Evolutionary conservation across 2,797 vertebrate species (phyloP), one percentile per base, ranked within the genome.

Genomic region (Tamandua tetradactyla): DNA sequence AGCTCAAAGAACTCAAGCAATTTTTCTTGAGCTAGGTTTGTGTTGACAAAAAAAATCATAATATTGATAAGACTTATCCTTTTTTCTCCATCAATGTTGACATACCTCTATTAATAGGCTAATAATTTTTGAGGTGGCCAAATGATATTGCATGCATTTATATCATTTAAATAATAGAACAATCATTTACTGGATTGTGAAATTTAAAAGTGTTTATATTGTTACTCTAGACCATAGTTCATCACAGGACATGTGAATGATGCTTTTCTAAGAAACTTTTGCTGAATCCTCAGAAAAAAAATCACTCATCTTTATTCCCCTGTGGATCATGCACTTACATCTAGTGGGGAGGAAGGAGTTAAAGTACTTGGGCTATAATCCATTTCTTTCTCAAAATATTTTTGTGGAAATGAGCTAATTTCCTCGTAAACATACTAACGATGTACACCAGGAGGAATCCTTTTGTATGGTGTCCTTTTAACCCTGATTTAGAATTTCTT

Each of bases 91-190:
- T 94, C 96, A 94, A 75, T 87, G 94, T 94, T 97, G 87, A 95
- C 44, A 87, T 74, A 88, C 68, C 92, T 90, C 52, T 96, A 94
- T 96, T 96, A 96, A 93, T 94, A 95, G 68, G 81, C 42, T 94
- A 95, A 87, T 89, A 92, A 95, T 81, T 40, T 89, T 95, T 96
- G 87, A 59, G 27, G 93, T 85, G 52, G 71, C 49, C 52, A 32
- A 72, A 82, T 96, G 87, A 91, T 89, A 95, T 94, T 90, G 32
- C 11, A 90, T 87, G 2, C 20, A 81, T 95, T 93, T 82, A 47
- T 32, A 81, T 91, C 42, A 82, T 44, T 89, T 72, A 94, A 92
- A 68, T 72, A 95, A 95, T 55, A 81, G 35, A 64, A 87, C 12
- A 92, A 79, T 87, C 30, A 89, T 94, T 93, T 78, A 93, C 96